phyloP scores from a whole-genome alignment of 2,113 vertebrate species.

The Ceratotherium simum region DNA sequence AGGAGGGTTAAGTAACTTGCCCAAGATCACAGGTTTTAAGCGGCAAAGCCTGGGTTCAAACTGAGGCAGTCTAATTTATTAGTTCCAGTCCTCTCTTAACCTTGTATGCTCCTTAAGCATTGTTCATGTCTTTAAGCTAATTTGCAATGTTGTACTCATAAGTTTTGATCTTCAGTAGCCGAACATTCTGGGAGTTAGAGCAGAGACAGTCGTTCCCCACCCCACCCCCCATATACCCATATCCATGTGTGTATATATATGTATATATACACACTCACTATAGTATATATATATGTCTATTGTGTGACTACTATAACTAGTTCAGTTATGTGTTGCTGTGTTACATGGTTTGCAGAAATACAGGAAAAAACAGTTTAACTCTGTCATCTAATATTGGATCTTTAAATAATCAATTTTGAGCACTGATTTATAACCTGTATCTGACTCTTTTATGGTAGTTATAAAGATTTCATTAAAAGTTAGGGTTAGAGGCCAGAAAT shows the following conservation, averaged over 20 bases:
- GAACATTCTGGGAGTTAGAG: conserved; percentile 31
- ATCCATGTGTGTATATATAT: not conserved
- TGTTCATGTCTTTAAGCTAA: not conserved
- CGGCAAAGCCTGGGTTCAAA: not conserved
- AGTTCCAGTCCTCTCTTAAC: not conserved
- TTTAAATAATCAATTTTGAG: conserved; percentile 9
- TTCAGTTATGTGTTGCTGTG: not conserved
- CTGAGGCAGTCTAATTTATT: not conserved
- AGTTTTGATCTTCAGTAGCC: conserved; percentile 31
- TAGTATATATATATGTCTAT: not conserved
- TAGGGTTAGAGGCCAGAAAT: not conserved
- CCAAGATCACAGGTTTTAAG: conserved; percentile 1
- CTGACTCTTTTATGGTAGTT: not conserved
- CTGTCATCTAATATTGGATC: not conserved
- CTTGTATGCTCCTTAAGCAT: not conserved
- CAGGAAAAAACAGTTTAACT: not conserved
- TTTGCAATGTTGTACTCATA: not conserved
- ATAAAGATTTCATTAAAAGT: conserved; percentile 23
- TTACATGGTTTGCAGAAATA: conserved; percentile 40
- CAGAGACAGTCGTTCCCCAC: not conserved
- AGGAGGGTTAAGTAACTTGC: not conserved
- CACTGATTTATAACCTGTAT: conserved; percentile 11
- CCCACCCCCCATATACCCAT: too few relatives aligned
- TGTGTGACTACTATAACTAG: not conserved
- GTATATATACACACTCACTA: not conserved